Percentiles rank a stretch among this genome's conserved stretches.
Conservation (phyloP, 1,140 invertebrate genomes). For the Ridgeia piscesae region DNA sequence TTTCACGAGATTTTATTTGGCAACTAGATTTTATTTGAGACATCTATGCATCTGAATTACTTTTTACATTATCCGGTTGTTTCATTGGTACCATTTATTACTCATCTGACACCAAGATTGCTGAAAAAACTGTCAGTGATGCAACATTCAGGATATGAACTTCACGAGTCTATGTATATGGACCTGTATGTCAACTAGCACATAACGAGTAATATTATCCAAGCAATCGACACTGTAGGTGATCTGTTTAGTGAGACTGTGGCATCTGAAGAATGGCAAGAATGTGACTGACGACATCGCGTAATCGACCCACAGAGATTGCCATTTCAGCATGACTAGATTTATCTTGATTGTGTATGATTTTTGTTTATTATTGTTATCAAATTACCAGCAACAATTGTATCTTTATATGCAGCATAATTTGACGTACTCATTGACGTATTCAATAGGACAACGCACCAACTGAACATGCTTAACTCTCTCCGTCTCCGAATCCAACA, state of each 20-base stretch:
- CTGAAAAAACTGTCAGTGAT: not conserved
- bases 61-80: not conserved
- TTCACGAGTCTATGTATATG: not conserved
- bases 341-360: too few relatives aligned
- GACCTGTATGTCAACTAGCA: not conserved
- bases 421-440: too few relatives aligned
- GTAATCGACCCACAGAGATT: not conserved
- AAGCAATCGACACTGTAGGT: not conserved
- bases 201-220: not conserved
- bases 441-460: too few relatives aligned
- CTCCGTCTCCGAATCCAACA: too few relatives aligned
- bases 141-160: not conserved
- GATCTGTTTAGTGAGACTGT: not conserved
- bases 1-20: not conserved
- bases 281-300: not conserved
- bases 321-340: too few relatives aligned
- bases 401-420: too few relatives aligned
- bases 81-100: not conserved
- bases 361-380: too few relatives aligned
- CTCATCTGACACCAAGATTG: not conserved
- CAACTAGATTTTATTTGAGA: not conserved
- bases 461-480: too few relatives aligned
- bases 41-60: not conserved
- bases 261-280: not conserved
- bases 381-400: too few relatives aligned